Base-by-base conservation (phyloP, 2,888 invertebrate genomes). In the Xanthia icteritia region DNA sequence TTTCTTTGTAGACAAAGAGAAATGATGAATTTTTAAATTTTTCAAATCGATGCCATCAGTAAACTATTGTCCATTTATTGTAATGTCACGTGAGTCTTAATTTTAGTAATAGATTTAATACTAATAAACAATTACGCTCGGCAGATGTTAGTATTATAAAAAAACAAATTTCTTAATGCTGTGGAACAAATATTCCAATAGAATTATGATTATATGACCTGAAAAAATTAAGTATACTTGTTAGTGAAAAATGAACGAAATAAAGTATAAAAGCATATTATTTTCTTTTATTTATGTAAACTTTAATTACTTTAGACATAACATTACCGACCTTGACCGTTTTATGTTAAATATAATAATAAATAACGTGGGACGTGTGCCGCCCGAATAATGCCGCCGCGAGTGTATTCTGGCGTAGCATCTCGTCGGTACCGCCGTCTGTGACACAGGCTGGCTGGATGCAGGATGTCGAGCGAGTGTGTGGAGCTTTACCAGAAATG, bases 181-280 rank as follows among this genome's bases (percentile, higher is more conserved):
- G 89, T 89, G 89, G 89, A 86, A 90, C 82, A 87, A 85, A 88
- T 89, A 91, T 91, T 91, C 90, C 90, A 91, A 88, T 90, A 89
- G 84, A 89, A 88, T 86, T 87, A 89, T 79, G 82, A 88, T 86
- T 87, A 89, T 87, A 89, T 81, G 82, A 85, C 86, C 86, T 87
- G 84, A 87, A 71, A 73, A 86, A 76, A 82, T 78, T 88, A 86
- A 82, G 84, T 88, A 87, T 85, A 89, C 85, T 85, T 90, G 88
- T 85, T 90, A 89, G 86, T 86, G 84, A 86, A 88, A 82, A 88
- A 90, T 86, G 79, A 82, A 88, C 76, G 72, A 88, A 91, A 90
- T 90, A 89, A 91, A 89, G 74, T 83, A 80, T 86, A 87, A 90
- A 89, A 83, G 42, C 64, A 78, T 81, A 76, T 17, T 64, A 3